These are phyloP conservation scores for Pipra filicauda DNA, from an alignment of 2,113 vertebrate species.

Conservation along the genomic window DNA sequence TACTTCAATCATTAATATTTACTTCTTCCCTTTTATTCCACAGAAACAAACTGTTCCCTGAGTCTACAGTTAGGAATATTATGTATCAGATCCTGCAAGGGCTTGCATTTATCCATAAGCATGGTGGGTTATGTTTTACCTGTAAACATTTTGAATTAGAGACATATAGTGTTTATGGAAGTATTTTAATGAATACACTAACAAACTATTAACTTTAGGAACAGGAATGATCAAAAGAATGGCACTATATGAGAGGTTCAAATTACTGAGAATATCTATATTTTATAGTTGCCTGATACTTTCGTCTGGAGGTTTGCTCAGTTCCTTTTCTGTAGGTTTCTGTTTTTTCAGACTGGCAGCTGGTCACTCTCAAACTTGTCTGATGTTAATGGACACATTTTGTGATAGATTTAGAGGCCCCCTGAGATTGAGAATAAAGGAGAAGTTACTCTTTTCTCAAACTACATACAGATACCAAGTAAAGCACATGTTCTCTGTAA, in stretches of 20 bases:
- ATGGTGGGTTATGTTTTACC: conserved; percentile 67
- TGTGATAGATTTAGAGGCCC: not conserved
- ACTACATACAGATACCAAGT: not conserved
- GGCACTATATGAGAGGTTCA: not conserved
- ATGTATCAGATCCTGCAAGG: conserved; percentile 87
- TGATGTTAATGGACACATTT: not conserved
- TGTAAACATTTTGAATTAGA: not conserved
- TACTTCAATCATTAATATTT: not conserved
- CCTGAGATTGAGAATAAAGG: not conserved
- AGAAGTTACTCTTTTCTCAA: not conserved
- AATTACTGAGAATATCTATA: not conserved
- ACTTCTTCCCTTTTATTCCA: conserved; percentile 2
- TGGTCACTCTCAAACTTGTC: not conserved
- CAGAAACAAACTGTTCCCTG: conserved; percentile 84
- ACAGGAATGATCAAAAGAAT: not conserved
- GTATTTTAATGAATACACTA: not conserved
- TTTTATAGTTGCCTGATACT: not conserved
- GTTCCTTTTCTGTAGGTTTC: not conserved
- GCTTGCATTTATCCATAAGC: conserved; percentile 84
- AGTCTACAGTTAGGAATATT: conserved; percentile 81
- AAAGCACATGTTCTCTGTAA: not conserved
- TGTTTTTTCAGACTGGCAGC: not conserved
- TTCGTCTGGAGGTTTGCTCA: not conserved
- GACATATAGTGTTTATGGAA: not conserved
- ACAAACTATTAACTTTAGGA: not conserved